These are phyloP conservation scores for Gavialis gangeticus DNA, from an alignment of 2,113 vertebrate genomes.

Conservation along the genomic window DNA sequence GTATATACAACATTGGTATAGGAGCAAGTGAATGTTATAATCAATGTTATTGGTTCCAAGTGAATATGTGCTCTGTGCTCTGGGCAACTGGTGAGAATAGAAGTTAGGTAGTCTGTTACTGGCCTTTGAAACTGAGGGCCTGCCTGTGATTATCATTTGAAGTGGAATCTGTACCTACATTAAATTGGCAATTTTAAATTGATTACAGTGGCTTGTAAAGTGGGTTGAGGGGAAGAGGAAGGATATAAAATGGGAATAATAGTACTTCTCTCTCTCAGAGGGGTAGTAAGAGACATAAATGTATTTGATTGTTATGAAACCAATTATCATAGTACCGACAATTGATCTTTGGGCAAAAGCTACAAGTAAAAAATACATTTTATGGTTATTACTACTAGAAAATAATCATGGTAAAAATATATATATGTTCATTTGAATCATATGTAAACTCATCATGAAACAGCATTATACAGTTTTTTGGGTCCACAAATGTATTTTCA, in stretches of 20 bases:
- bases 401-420: not conserved
- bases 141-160: too few species aligned
- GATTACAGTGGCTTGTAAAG: not conserved
- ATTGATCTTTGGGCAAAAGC: not conserved
- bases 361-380: not conserved
- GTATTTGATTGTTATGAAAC: not conserved
- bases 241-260: not conserved
- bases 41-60: too few species aligned
- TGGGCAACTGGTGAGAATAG: too few species aligned
- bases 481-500: too few species aligned
- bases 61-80: too few species aligned
- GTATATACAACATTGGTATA: too few species aligned
- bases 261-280: not conserved
- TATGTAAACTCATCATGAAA: not conserved
- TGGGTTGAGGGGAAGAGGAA: not conserved
- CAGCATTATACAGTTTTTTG: not conserved
- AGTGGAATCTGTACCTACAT: too few species aligned
- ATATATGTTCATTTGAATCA: not conserved
- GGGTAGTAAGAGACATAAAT: not conserved
- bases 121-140: too few species aligned
- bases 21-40: too few species aligned
- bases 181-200: not conserved
- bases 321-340: not conserved
- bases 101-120: too few species aligned
- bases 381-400: not conserved